phyloP scores from a whole-genome alignment of 1,140 invertebrate species.

The Alviniconcha marisindica region DNA sequence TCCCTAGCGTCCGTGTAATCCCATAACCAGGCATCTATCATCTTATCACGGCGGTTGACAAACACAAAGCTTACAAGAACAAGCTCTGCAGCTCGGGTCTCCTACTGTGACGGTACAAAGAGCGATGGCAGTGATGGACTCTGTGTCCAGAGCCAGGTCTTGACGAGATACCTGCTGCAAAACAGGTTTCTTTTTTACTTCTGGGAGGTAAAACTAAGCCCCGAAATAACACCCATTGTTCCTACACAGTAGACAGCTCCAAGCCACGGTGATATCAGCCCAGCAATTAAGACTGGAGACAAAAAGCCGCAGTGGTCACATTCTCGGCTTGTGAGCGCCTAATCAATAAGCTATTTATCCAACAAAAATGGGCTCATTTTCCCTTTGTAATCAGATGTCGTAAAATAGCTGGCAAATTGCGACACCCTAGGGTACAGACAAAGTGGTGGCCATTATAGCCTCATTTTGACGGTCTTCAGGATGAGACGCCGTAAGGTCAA shows the following conservation, averaged over 20 bases:
- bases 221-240: not conserved
- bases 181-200: too few relatives aligned
- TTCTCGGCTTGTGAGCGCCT: not conserved
- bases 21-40: too few relatives aligned
- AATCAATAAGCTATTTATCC: slow-evolving; percentile 25
- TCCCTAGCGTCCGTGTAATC: too few relatives aligned
- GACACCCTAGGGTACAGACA: slow-evolving; percentile 8
- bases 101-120: too few relatives aligned
- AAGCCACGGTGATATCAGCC: not conserved
- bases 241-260: not conserved
- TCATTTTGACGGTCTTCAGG: not conserved
- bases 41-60: too few relatives aligned
- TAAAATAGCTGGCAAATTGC: slow-evolving; percentile 9
- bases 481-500: not conserved
- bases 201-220: too few relatives aligned
- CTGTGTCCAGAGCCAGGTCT: too few relatives aligned
- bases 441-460: slow-evolving; percentile 23
- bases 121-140: too few relatives aligned
- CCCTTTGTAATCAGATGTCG: slow-evolving; percentile 4
- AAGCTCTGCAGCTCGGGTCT: too few relatives aligned
- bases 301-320: slow-evolving; percentile 24
- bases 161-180: too few relatives aligned
- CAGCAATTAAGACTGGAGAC: slow-evolving; percentile 17
- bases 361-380: slow-evolving; percentile 24
- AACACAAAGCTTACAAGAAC: too few relatives aligned